Evolutionary conservation across 2,113 vertebrate genomes (phyloP), one percentile per base, ranked within the genome.

Genomic region (Erythrolamprus reginae): DNA sequence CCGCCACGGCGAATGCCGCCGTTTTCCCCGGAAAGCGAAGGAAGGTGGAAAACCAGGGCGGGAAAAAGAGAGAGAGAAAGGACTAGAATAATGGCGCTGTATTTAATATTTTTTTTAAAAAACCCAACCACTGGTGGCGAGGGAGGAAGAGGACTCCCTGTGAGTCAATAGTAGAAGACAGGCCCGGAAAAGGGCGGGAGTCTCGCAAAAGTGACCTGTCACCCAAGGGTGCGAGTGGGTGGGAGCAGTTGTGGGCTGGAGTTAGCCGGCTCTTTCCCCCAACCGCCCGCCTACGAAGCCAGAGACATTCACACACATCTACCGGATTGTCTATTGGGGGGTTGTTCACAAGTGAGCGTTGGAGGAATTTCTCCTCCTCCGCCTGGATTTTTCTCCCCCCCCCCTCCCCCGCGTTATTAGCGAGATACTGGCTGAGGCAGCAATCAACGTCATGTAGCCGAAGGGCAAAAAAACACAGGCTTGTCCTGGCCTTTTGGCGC

Each of bases 381-480:
- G 84, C 33, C 89, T 58, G 47, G 91, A 82, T 88, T 61, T 88
- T 92, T 42, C 90, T 91, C 89, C 86, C 77, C 85, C 86, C 77
- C 85, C 89, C 90, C 90, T 92, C 55, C 88, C 92, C 26, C 42
- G 93, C 92, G 84, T 92, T 85, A 91, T 52, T 19, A 93, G 94
- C 82, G 88, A 91, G 94, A 91, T 89, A 91, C 93, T 28, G 92
- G 91, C 86, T 52, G 90, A 95, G 94, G 94, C 93, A 92, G 93
- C 92, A 91, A 94, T 93, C 90, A 93, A 93, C 92, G 93, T 96
- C 95, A 95, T 89, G 92, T 85, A 93, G 82, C 92, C 83, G 33
- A 91, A 91, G 92, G 91, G 91, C 84, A 87, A 38, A 87, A 38
- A 52, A 52, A 23, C 0, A n/a, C 84, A 77, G 88, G 82, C 58